These are phyloP conservation scores for Tolypeutes matacus DNA, from an alignment of 2,797 vertebrate genomes.

Conservation along the genomic window DNA sequence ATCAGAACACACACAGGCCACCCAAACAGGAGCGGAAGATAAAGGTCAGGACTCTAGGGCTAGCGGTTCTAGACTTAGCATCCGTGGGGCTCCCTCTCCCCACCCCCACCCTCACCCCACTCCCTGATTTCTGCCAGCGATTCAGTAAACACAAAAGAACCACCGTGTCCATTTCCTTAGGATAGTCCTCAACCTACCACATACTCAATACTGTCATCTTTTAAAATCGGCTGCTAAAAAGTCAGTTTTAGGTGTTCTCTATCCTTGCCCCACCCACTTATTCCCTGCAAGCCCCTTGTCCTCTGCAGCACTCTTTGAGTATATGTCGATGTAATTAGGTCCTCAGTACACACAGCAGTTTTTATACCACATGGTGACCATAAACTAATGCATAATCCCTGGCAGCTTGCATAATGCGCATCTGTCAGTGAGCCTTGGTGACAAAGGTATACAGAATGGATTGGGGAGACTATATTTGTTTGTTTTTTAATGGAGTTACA, in stretches of 20 bases:
- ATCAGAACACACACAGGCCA: not conserved
- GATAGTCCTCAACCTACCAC: not conserved
- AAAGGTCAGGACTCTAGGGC: not conserved
- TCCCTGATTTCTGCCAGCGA: not conserved
- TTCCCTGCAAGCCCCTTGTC: not conserved
- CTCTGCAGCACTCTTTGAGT: not conserved
- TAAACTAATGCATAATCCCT: slow-evolving; percentile 74
- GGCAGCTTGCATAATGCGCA: slow-evolving; percentile 46
- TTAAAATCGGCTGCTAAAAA: not conserved
- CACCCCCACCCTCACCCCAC: not conserved
- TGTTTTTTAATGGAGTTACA: slow-evolving; percentile 25
- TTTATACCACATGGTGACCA: slow-evolving; percentile 29
- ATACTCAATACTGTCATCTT: not conserved
- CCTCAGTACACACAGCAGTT: not conserved
- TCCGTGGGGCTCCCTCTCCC: not conserved
- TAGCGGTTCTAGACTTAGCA: not conserved
- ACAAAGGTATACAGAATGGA: slow-evolving; percentile 62
- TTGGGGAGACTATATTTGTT: not conserved
- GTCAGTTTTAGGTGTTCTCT: not conserved
- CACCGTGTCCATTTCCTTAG: not conserved
- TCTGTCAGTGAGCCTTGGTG: slow-evolving; percentile 71
- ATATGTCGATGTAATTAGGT: not conserved
- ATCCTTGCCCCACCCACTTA: not conserved
- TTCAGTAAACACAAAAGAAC: not conserved
- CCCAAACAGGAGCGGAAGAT: not conserved